These are phyloP conservation scores for Volucella zonaria DNA, from an alignment of 2,888 invertebrate species.

Conservation along the genomic window DNA sequence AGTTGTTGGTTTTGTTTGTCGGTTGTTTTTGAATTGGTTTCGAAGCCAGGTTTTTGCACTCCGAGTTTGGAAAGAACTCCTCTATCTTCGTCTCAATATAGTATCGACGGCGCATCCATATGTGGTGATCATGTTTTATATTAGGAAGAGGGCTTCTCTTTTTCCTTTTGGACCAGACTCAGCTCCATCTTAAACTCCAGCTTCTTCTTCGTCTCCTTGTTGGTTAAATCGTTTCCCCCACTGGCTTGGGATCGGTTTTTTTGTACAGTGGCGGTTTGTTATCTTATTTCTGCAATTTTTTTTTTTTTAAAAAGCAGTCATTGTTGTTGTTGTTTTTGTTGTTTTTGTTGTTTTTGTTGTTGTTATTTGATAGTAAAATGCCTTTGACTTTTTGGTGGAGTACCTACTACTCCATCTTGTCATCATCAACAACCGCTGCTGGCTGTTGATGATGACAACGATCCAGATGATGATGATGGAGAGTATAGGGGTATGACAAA, in stretches of 20 bases:
- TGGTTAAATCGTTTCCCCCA: constrained; percentile 15
- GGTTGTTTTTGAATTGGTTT: constrained; percentile 51
- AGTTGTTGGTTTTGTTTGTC: constrained; percentile 1
- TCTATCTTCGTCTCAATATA: constrained; percentile 70
- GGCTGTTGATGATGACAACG: constrained; percentile 55
- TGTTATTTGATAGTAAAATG: constrained; percentile 8
- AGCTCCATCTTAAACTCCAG: background rate
- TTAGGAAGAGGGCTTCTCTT: constrained; percentile 64
- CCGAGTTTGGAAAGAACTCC: constrained; percentile 71
- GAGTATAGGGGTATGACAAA: constrained; percentile 67
- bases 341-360: constrained; percentile 12
- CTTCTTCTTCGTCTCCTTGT: constrained; percentile 37
- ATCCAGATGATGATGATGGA: constrained; percentile 51
- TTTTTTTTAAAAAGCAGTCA: constrained; percentile 12
- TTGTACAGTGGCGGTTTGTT: constrained; percentile 57
- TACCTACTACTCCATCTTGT: constrained; percentile 4
- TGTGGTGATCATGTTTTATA: constrained; percentile 73
- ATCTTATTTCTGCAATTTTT: constrained; percentile 59
- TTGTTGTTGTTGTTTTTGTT: constrained; percentile 28
- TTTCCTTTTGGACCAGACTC: constrained; percentile 1
- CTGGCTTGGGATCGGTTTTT: constrained; percentile 22
- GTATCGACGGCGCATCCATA: constrained; percentile 61
- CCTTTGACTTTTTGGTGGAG: constrained; percentile 29
- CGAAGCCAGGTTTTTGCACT: constrained; percentile 63
- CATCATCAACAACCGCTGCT: constrained; percentile 50